A percentile compares a stretch with the other conserved stretches of the same genome.
phyloP scores from a whole-genome alignment of 2,888 invertebrate genomes.

The Hypercompe scribonia region DNA sequence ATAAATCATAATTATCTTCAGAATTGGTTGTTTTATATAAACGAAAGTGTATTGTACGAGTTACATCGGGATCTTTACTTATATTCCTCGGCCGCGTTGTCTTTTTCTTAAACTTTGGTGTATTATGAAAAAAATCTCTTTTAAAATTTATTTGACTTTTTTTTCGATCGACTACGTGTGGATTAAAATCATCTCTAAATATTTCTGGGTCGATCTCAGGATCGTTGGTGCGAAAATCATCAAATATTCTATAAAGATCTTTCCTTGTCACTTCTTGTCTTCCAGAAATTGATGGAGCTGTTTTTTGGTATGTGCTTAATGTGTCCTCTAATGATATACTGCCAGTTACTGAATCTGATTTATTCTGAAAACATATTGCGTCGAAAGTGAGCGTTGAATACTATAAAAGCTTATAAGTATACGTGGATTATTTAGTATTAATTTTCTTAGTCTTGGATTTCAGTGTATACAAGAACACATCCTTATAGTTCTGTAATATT shows the following conservation, averaged over 20 bases:
- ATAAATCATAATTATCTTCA: not conserved
- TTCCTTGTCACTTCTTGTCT: not conserved
- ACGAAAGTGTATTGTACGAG: not conserved
- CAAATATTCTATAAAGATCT: not conserved
- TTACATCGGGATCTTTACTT: not conserved
- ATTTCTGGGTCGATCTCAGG: not conserved
- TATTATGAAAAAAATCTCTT: slow-evolving; percentile 1
- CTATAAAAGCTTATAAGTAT: not conserved
- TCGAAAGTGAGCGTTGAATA: not conserved
- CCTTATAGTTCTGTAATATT: too few species aligned
- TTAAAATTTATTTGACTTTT: not conserved
- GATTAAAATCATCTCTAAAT: slow-evolving; percentile 1
- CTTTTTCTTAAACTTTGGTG: not conserved
- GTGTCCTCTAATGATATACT: slow-evolving; percentile 5
- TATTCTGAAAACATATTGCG: slow-evolving; percentile 6
- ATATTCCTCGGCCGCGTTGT: not conserved
- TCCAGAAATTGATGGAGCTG: not conserved
- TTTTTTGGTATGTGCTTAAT: not conserved
- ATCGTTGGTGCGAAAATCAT: not conserved
- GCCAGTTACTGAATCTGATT: slow-evolving; percentile 1
- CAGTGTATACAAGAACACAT: too few species aligned
- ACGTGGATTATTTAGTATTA: too few species aligned
- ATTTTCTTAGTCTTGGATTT: too few species aligned
- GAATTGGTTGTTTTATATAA: not conserved
- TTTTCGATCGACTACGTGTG: not conserved